phyloP scores from a whole-genome alignment of 2,113 vertebrate species.

The Mellivora capensis region DNA sequence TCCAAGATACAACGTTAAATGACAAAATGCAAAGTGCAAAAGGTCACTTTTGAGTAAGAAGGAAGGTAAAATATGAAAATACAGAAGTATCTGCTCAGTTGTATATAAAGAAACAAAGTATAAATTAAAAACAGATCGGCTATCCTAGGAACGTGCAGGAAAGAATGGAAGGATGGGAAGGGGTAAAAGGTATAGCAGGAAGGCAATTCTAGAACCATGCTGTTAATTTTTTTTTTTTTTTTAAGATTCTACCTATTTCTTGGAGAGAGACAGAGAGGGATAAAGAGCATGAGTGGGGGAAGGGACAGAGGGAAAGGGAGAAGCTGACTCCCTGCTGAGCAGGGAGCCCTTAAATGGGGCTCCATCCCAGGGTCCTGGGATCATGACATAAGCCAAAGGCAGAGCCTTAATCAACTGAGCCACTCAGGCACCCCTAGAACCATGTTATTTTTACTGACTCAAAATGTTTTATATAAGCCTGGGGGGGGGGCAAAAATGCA shows the following conservation, averaged over 20 bases:
- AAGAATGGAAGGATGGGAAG: background rate
- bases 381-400: background rate
- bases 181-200: background rate
- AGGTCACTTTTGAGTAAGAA: background rate
- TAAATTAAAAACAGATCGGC: background rate
- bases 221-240: background rate
- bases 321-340: background rate
- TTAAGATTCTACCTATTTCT: too few relatives aligned
- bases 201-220: background rate
- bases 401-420: background rate
- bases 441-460: background rate
- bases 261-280: too few relatives aligned
- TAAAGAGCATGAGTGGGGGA: too few relatives aligned
- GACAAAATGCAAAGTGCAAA: background rate
- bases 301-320: background rate
- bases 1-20: background rate
- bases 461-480: background rate
- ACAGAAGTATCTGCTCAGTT: background rate
- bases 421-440: background rate
- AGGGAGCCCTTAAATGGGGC: background rate
- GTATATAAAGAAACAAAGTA: background rate
- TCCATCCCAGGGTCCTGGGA: background rate
- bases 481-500: background rate
- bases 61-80: background rate
- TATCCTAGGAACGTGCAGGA: background rate